These are phyloP conservation scores for Blennius ocellaris DNA, from an alignment of 2,113 vertebrate species.

Conservation along the genomic window DNA sequence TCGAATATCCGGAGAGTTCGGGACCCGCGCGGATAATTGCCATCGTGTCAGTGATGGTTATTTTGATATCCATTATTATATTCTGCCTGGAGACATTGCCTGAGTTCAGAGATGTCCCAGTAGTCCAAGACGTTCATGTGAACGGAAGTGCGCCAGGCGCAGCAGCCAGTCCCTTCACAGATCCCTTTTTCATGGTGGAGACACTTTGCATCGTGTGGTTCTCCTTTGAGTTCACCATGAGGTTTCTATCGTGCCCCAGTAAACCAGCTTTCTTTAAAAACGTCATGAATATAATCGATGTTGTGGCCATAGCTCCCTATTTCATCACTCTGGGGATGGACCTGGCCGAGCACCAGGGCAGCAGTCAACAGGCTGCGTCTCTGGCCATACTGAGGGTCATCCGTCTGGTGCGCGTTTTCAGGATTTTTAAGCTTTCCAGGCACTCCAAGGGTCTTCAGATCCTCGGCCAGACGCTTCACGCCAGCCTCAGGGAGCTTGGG, in stretches of 20 bases:
- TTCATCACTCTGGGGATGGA: constrained; percentile 92
- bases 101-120: constrained; percentile 86
- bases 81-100: constrained; percentile 93
- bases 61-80: constrained; percentile 91
- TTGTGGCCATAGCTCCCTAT: constrained; percentile 92
- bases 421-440: constrained; percentile 96
- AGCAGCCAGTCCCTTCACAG: constrained; percentile 83
- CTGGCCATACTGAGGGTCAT: constrained; percentile 93
- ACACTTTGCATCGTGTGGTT: constrained; percentile 96
- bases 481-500: constrained; percentile 92
- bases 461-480: constrained; percentile 91
- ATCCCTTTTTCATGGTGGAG: constrained; percentile 95
- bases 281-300: constrained; percentile 93
- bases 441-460: constrained; percentile 97
- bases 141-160: constrained; percentile 71
- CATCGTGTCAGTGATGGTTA: constrained; percentile 90
- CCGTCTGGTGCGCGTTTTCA: constrained; percentile 92
- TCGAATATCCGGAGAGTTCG: constrained; percentile 92
- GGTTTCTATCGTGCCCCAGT: constrained; percentile 92
- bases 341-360: constrained; percentile 87
- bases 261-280: constrained; percentile 92
- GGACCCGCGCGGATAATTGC: constrained; percentile 88
- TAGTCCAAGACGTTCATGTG: constrained; percentile 32
- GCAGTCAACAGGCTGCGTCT: constrained; percentile 91
- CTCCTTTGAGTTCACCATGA: constrained; percentile 91